Evolutionary conservation across 2,113 vertebrate genomes (phyloP), one percentile per base, ranked within the genome.

Genomic region (Okapia johnstoni): DNA sequence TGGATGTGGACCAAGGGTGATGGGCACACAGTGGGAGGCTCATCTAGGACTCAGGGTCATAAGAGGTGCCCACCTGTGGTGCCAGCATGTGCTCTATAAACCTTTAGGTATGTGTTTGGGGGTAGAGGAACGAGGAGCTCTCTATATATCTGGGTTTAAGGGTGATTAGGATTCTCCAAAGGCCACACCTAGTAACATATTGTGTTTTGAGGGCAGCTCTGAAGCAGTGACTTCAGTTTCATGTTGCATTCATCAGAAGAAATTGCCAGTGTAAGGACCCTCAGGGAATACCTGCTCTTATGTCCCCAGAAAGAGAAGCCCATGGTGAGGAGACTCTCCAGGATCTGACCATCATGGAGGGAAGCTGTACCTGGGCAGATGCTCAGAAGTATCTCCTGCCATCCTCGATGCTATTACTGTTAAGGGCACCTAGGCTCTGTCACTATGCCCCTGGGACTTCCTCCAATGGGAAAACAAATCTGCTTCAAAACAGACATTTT

Each of bases 141-240:
- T 50, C 73, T 50, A 26, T 50, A 76, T 33, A 88, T 50, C 70
- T 61, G 55, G 36, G 52, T 61, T 86, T 80, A 85, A 95, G 73
- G 7, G 25, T 86, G n/a, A 95, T 40, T 55, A 70, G 66, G 57
- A 88, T 94, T 95, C 93, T 85, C 90, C 57, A 15, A 85, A 90
- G 80, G 40, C 33, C 81, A 97, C 95, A 54, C 58, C 93, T 55
- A 48, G 55, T 43, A 77, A 66, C 43, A 95, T 58, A n/a, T 21
- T 81, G 60, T 76, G 58, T 70, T 95, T 85, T 54, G 57, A 95
- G 63, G 90, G 85, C 25, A 87, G 58, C 36, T 76, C 40, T 66
- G 26, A 85, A 88, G 52, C 36, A 86, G 30, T 86, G 61, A 94
- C 61, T 40, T 95, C 84, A 73, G 26, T 60, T 43, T 90, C 86